phyloP scores from a whole-genome alignment of 2,888 invertebrate genomes.

The Mesorhabditis spiculigera region DNA sequence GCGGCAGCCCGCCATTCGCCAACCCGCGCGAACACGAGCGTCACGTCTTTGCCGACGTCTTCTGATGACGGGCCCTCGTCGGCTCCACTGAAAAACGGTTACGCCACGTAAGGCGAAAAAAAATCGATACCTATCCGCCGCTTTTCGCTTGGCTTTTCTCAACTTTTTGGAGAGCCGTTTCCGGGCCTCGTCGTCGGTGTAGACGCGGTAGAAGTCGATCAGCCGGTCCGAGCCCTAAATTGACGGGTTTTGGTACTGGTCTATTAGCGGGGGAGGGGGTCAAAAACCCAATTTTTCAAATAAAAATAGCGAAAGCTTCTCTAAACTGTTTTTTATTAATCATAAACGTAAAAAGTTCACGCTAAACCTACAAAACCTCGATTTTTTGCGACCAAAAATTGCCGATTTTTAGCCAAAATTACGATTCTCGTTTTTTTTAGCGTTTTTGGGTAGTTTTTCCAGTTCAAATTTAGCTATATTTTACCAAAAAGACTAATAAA shows the following conservation, averaged over 20 bases:
- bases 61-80: slow-evolving; percentile 8
- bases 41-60: slow-evolving; percentile 47
- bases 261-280: neutral
- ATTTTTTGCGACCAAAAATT: too few relatives aligned
- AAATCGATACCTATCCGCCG: slow-evolving; percentile 10
- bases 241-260: neutral
- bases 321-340: too few relatives aligned
- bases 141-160: slow-evolving; percentile 58
- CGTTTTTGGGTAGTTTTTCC: too few relatives aligned
- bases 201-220: slow-evolving; percentile 80
- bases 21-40: slow-evolving; percentile 62
- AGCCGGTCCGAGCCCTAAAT: slow-evolving; percentile 72
- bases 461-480: neutral
- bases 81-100: too few relatives aligned
- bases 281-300: too few relatives aligned
- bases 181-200: slow-evolving; percentile 73
- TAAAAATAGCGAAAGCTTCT: too few relatives aligned
- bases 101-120: too few relatives aligned
- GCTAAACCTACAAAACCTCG: too few relatives aligned
- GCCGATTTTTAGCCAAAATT: too few relatives aligned
- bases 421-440: too few relatives aligned
- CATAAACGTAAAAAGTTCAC: too few relatives aligned
- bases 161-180: slow-evolving; percentile 77
- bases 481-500: neutral
- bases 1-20: slow-evolving; percentile 61